Evolutionary conservation across 2,113 vertebrate genomes (phyloP), one percentile per base, ranked within the genome.

Genomic region (Salvelinus namaycush): DNA sequence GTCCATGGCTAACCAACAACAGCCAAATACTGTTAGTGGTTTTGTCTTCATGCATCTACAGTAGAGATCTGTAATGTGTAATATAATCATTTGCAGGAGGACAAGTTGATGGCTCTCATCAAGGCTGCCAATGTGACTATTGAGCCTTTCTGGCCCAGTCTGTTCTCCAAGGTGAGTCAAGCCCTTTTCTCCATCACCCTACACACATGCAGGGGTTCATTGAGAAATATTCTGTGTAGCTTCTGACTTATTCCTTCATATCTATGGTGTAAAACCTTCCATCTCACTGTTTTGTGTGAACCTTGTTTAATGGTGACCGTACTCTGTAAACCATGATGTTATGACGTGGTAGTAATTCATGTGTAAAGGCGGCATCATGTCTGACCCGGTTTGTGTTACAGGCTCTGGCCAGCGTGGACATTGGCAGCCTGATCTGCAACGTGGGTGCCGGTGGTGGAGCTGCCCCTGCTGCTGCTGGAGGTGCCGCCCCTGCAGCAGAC

Each of bases 361-460:
- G 16, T 44, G 39, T 44, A 22, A 64, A 64, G n/a, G 39, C 9
- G 2, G 39, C 39, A 44, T 44, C 39, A 44, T 44, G 39, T 11
- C 39, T 44, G 39, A 44, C 60, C 60, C 24, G 0, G 1, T 20
- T 3, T 74, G 1, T 22, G 5, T 72, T 75, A 4, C 27, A 99
- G 98, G 96, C 98, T 20, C 91, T 99, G 24, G 91, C 95, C 72
- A 97, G 92, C 14, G 86, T 99, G 4, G 96, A 95, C 93, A 97
- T 99, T 18, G 95, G 95, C 5, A 96, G 96, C 79, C 94, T 99
- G 86, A 98, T 99, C 94, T 96, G 95, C 84, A 98, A 95, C 0
- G 96, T 98, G 0, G 97, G 97, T 31, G 97, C 96, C 0, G 97
- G 97, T 4, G 96, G 96, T 0, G 95, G 92, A 0, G 94, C 95